These are phyloP conservation scores for Oreotragus oreotragus DNA, from an alignment of 2,113 vertebrate genomes.

Conservation along the genomic window DNA sequence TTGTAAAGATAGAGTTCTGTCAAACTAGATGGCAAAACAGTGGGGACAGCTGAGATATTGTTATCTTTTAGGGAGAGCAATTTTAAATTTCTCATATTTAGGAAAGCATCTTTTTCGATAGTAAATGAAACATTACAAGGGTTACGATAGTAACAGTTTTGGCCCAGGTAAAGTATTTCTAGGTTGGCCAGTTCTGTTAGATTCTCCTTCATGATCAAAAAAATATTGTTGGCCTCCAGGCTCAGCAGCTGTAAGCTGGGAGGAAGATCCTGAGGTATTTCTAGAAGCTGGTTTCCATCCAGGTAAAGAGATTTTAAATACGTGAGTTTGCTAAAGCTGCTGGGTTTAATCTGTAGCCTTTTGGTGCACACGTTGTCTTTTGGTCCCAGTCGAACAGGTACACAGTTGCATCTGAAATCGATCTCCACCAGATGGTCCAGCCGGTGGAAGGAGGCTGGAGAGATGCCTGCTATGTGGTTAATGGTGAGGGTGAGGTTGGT, in stretches of 20 bases:
- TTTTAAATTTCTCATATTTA: conserved; percentile 82
- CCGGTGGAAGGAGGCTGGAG: conserved; percentile 81
- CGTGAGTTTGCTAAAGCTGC: conserved; percentile 83
- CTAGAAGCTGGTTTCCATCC: conserved; percentile 90
- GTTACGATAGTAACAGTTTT: conserved; percentile 96
- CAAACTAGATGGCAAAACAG: conserved; percentile 83
- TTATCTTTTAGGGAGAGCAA: conserved; percentile 92
- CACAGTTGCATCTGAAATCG: conserved; percentile 95
- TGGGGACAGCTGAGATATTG: conserved; percentile 89
- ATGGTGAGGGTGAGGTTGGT: conserved; percentile 95
- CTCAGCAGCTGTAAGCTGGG: conserved; percentile 86
- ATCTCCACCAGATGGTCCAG: conserved; percentile 89
- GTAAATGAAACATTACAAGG: conserved; percentile 89
- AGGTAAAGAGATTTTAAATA: conserved; percentile 89
- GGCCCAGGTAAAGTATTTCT: conserved; percentile 88
- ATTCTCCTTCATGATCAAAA: conserved; percentile 81
- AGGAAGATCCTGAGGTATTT: conserved; percentile 89
- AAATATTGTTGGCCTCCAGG: conserved; percentile 92
- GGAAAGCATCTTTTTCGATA: conserved; percentile 87
- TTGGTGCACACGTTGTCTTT: conserved; percentile 84
- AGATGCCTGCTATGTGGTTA: conserved; percentile 88
- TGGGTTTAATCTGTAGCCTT: conserved; percentile 75
- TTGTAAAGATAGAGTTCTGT: conserved; percentile 92
- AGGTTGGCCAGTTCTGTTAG: conserved; percentile 86
- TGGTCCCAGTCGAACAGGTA: conserved; percentile 88